Evolutionary conservation across 2,888 invertebrate species (phyloP).

Genomic region (Sphinx pinastri): DNA sequence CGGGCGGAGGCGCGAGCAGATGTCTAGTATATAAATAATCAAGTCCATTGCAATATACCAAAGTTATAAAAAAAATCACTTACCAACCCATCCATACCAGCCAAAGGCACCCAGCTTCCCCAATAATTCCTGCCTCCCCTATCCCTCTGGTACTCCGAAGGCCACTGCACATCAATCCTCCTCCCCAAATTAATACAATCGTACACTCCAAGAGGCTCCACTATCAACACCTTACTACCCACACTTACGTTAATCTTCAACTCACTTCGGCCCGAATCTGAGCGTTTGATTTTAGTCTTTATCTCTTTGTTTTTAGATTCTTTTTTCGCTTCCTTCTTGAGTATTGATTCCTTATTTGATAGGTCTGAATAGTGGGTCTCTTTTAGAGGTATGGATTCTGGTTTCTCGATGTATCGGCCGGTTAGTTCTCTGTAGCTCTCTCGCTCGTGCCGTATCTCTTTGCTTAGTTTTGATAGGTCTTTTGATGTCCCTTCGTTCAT

Average conservation of each 20-base stretch:
- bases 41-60: no score
- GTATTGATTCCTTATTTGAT: constrained; percentile 61
- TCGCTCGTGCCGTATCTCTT: constrained; percentile 76
- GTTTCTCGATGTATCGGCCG: constrained; percentile 75
- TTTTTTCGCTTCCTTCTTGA: constrained; percentile 65
- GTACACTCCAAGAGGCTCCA: constrained; percentile 87
- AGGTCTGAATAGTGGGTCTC: constrained; percentile 70
- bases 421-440: constrained; percentile 78
- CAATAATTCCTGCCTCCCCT: constrained; percentile 94
- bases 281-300: constrained; percentile 74
- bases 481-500: constrained; percentile 75
- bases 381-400: constrained; percentile 64
- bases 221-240: constrained; percentile 75
- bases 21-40: no score
- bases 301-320: constrained; percentile 70
- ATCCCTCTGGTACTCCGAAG: constrained; percentile 93
- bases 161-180: constrained; percentile 97
- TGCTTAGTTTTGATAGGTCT: constrained; percentile 75
- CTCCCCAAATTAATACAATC: constrained; percentile 96
- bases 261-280: constrained; percentile 72
- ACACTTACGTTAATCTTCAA: constrained; percentile 71
- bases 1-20: no score
- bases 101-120: constrained; percentile 94
- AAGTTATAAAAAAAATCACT: constrained; percentile 38
- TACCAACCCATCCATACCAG: constrained; percentile 96